phyloP scores from a whole-genome alignment of 2,888 invertebrate species.

The Drosophila hawaiiensis region DNA sequence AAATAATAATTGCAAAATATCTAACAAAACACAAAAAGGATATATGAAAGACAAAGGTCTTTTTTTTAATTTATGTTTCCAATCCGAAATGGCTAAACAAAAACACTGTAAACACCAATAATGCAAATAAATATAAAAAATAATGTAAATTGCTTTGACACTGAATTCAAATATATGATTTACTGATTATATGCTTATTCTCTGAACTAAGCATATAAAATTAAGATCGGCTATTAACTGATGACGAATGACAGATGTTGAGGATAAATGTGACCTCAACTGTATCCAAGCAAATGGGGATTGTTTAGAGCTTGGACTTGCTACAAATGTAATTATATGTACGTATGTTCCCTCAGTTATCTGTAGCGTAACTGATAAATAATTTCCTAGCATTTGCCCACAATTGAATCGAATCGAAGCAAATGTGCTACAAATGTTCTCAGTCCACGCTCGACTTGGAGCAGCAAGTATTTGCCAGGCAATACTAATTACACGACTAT shows the following conservation, averaged over 20 bases:
- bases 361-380: constrained; percentile 1
- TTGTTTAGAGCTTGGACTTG: neutral
- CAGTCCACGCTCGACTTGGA: constrained; percentile 23
- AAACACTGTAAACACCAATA: constrained; percentile 38
- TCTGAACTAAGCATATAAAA: neutral
- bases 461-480: constrained; percentile 44
- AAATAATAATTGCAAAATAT: constrained; percentile 1
- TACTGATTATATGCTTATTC: neutral
- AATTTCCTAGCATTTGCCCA: constrained; percentile 20
- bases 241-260: neutral
- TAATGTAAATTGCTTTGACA: neutral
- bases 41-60: constrained; percentile 10
- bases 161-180: neutral
- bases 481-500: constrained; percentile 50
- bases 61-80: constrained; percentile 23
- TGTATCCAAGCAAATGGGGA: neutral
- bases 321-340: neutral
- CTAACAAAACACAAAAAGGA: neutral
- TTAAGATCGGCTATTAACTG: neutral
- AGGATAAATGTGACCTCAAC: neutral
- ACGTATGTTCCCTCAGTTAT: neutral
- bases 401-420: constrained; percentile 24
- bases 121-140: constrained; percentile 40
- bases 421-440: constrained; percentile 21
- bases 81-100: constrained; percentile 34